Evolutionary conservation across 2,797 vertebrate genomes (phyloP), one percentile per base, ranked within the genome.

Genomic region (Dallia pectoralis): DNA sequence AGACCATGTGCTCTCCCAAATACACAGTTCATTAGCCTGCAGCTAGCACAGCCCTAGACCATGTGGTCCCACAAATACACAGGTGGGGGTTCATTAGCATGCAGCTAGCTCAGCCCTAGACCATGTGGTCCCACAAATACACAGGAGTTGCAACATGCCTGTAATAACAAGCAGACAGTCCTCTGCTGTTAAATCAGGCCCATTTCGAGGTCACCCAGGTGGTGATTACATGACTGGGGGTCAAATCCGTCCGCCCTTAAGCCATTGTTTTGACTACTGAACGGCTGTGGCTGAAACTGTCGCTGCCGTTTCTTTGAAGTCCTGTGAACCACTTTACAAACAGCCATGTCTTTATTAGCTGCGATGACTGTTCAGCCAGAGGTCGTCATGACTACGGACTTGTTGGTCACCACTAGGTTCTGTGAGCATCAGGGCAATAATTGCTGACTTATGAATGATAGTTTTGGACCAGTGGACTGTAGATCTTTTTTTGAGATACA

Each of bases 191-290:
- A 68, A 63, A 73, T 44, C 67, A 47, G 33, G 67, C 70, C 48
- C 66, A 36, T 59, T 71, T 63, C 56, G 69, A 77, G 27, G 19
- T n/a, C n/a, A 63, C 51, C 33, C 77, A 32, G 69, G 68, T 53
- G 29, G 40, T 67, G 47, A 33, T 67, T 67, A 49, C 67, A 47
- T 75, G 69, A 74, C 81, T 12, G 70, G 33, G 33, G 53, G 72
- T 78, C 78, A 77, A 85, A 88, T 81, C 86, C 84, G 84, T 87
- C 67, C 0, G 73, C 75, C 80, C 79, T 77, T 53, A 69, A 77
- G 73, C 53, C 44, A 2, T 70, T 71, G 77, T 77, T 19, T 64
- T 49, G 33, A 72, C 32, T 74, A 5, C 22, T 49, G 47, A 62
- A 22, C 72, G 48, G 51, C 51, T 29, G 49, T 8, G 51, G 33